Evolutionary conservation across 2,888 invertebrate genomes (phyloP), one percentile per base, ranked within the genome.

Genomic region (Ectemnius cavifrons): DNA sequence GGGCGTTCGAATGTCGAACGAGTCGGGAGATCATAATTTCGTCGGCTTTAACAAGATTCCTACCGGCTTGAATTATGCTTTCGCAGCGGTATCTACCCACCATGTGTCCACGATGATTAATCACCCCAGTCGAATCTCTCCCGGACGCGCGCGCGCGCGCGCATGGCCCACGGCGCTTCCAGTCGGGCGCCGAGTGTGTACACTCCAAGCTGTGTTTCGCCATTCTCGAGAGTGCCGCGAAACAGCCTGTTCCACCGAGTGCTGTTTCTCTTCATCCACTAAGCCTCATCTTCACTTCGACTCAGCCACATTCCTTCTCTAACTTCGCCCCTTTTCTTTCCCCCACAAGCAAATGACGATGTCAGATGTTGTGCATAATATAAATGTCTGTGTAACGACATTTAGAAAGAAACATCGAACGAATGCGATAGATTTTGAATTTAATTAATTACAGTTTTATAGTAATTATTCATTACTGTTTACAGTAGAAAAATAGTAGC

Each of bases 21-120:
- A 79, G 78, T 67, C 64, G 64, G 59, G 67, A 72, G 73, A 79
- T 83, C 78, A 79, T 83, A 83, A 83, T 83, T 83, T 79, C 76
- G 75, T 82, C 79, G 76, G 74, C 74, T 82, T 82, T 82, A 82
- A 82, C 82, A 77, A 81, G 82, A 80, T 75, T 80, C 75, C 80
- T 71, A 73, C 71, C 27, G 71, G 75, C 70, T 37, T 80, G 80
- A 80, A 78, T 80, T 80, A 80, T 80, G 75, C 80, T 80, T 80
- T 80, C 78, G 80, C 71, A 70, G 75, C 77, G 77, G 79, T 73
- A 71, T 77, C 80, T 77, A 71, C 73, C 62, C 63, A 57, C 72
- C 66, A 45, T 71, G 75, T 56, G 73, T 68, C 8, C 57, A 14
- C 46, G 63, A 66, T 68, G 75, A 75, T 79, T 79, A 77, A 79